Evolutionary conservation across 2,797 vertebrate species (phyloP), one percentile per base, ranked within the genome.

Genomic region (Amblyopsis hoosieri): DNA sequence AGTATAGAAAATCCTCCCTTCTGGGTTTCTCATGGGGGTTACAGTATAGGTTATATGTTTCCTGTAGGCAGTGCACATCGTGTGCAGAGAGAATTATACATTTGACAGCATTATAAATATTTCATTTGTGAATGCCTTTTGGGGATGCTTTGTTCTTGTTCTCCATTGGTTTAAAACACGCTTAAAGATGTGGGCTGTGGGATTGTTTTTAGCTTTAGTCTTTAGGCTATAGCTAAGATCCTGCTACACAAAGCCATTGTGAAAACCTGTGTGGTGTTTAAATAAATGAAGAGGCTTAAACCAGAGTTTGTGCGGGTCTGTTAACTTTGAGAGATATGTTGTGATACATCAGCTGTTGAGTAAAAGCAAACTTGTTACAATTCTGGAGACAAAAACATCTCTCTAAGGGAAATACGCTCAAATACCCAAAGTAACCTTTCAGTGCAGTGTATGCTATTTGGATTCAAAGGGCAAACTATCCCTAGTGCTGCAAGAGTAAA

Each of bases 81-180:
- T 53, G 69, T 70, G 62, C 62, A 69, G 61, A 67, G 62, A 76
- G 79, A 79, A 80, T 78, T 69, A 80, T 81, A 79, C 75, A 76
- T 74, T 71, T 79, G 62, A 52, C 71, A 83, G 78, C 59, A 49
- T 64, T 64, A 78, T 83, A 78, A 87, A 89, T 89, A 90, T 90
- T 80, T 84, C 45, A 85, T 76, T 64, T 71, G 54, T 73, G 48
- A 81, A 72, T 80, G 72, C 61, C 71, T 85, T 23, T 82, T 66
- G 70, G 71, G 45, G 45, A 62, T 45, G 51, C 71, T 87, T 84
- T 84, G 76, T 78, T 80, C 66, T 54, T 50, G 37, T 70, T 74
- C 72, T 74, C 76, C 46, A 51, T 67, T 72, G 83, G 57, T 79
- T 85, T 69, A 67, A 82, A 42, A 68, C 60, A 66, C 61, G 67